Evolutionary conservation across 2,113 vertebrate species (phyloP), one percentile per base, ranked within the genome.

Genomic region (Tragelaphus imberbis): DNA sequence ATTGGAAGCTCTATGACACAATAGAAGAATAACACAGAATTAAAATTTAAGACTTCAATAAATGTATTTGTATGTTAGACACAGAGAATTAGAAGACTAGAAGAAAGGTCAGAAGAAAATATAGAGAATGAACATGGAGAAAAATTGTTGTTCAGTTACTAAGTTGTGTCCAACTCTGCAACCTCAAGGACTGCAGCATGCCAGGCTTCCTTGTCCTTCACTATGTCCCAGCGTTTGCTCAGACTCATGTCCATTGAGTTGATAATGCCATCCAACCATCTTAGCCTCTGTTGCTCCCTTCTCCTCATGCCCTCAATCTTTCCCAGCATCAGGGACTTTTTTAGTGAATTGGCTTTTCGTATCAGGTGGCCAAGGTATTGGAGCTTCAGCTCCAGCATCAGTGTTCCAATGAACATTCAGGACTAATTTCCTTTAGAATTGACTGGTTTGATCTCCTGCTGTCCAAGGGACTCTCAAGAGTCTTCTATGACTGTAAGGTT

Each of bases 11-110:
- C n/a, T 90, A 44, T 68, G 53, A 56, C 21, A 55, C 1, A 81
- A 44, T 40, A 84, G 3, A 53, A 79, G n/a, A 87, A 65, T 13
- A 51, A 91, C 15, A 75, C 44, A 63, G 47, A 93, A 88, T 23
- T 58, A 87, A 96, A 95, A 96, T 12, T 68, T 65, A 65, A 90
- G 15, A 28, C 53, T 59, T 51, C 10, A 85, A 10, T 81, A 91
- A 93, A 84, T 84, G 16, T 81, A 23, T 93, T 88, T 88, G 56
- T 19, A 80, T 27, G n/a, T 65, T 89, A 82, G 87, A 88, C 51
- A 81, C 13, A 95, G 51, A 96, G 28, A 94, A 79, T 89, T 81
- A 95, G 56, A 77, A 68, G 90, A 77, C n/a, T 94, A 23, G 88
- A 92, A 90, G 81, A 25, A 80, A 86, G 6, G 0, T 85, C 33